Evolutionary conservation across 2,888 invertebrate genomes (phyloP).

Genomic region (Melikaiella ostensackeni): DNA sequence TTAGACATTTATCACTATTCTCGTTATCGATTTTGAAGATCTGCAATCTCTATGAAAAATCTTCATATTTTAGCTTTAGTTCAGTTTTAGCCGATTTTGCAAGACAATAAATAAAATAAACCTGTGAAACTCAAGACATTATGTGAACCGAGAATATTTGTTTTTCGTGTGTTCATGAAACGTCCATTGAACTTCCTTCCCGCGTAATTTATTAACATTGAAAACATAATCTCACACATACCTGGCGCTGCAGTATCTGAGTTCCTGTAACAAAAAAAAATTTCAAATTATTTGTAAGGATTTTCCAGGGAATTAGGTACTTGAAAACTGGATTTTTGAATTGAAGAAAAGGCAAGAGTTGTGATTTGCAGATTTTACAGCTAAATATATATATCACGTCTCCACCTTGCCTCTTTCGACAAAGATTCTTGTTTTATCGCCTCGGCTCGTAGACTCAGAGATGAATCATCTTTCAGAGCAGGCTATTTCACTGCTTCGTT

Average conservation of each 20-base stretch:
- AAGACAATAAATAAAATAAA: neutral
- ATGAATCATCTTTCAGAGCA: constrained; percentile 3
- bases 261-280: constrained; percentile 62
- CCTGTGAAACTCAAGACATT: neutral
- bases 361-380: neutral
- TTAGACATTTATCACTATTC: too few relatives aligned
- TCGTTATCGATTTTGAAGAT: too few relatives aligned
- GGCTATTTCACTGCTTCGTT: neutral
- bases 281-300: neutral
- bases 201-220: neutral
- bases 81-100: neutral
- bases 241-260: constrained; percentile 61
- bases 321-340: neutral
- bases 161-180: constrained; percentile 41
- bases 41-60: too few relatives aligned
- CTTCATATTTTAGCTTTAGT: too few relatives aligned
- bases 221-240: constrained; percentile 42
- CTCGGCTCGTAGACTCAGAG: neutral
- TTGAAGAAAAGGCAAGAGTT: neutral
- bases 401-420: neutral
- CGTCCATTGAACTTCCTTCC: constrained; percentile 44
- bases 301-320: neutral
- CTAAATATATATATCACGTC: neutral
- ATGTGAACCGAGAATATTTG: constrained; percentile 31
- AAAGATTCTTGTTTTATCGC: neutral